These are phyloP conservation scores for Limnephilus auricula DNA, from an alignment of 2,888 invertebrate species.

Conservation along the genomic window DNA sequence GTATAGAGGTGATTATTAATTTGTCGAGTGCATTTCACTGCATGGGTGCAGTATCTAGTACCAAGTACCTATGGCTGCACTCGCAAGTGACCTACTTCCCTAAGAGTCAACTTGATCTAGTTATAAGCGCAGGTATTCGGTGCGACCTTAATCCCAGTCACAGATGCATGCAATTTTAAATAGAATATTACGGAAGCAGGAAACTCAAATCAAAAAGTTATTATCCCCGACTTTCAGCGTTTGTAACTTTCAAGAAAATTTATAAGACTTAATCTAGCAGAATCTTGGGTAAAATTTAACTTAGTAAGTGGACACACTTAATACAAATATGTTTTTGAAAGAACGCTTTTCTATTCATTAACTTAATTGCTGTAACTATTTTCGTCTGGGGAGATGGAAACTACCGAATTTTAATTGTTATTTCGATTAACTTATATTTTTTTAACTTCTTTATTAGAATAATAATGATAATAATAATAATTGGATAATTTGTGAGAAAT, in stretches of 20 bases:
- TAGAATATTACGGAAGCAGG: background rate
- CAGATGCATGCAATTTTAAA: background rate
- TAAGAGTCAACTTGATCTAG: constrained; percentile 37
- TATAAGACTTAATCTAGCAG: background rate
- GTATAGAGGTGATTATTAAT: background rate
- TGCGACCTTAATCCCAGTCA: background rate
- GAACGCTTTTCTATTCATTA: no score
- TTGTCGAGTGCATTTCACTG: background rate
- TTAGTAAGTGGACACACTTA: no score
- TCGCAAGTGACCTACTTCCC: constrained; percentile 8
- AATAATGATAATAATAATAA: no score
- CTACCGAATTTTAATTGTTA: no score
- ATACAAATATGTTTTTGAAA: no score
- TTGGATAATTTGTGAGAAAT: no score
- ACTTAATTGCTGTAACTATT: no score
- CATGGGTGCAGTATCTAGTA: background rate
- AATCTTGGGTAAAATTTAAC: background rate
- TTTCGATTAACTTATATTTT: no score
- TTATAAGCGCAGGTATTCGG: constrained; percentile 8
- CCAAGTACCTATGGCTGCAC: background rate
- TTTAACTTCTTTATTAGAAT: no score
- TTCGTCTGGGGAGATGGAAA: no score
- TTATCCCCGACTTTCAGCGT: background rate
- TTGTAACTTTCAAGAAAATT: background rate
- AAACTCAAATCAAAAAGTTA: background rate